Evolutionary conservation across 2,888 invertebrate genomes (phyloP).

Genomic region (Lobophora halterata): DNA sequence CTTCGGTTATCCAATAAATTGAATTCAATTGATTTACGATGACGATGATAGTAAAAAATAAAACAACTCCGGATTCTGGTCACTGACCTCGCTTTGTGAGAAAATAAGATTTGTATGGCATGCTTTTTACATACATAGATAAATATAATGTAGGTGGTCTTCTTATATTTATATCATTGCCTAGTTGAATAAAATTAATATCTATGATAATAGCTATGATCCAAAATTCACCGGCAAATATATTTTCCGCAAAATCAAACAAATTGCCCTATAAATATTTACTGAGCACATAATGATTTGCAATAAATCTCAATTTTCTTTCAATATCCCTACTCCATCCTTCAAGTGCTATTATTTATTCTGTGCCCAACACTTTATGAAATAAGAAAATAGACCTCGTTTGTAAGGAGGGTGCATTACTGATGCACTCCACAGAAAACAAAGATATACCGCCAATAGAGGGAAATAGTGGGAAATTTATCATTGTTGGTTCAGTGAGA

Average conservation of each 20-base stretch:
- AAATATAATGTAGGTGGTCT: no score
- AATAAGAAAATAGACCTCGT: conserved; percentile 47
- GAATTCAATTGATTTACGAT: no score
- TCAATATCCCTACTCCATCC: conserved; percentile 57
- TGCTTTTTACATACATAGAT: no score
- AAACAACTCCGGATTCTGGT: no score
- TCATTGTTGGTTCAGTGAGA: conserved; percentile 11
- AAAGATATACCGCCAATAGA: conserved; percentile 40
- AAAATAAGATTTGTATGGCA: no score
- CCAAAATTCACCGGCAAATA: no score
- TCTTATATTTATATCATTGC: no score
- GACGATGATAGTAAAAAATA: no score
- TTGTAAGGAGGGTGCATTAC: conserved; percentile 62
- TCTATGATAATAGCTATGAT: no score
- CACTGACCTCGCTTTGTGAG: no score
- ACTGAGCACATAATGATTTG: conserved; percentile 29
- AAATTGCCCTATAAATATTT: conserved; percentile 30
- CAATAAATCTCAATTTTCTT: conserved; percentile 62
- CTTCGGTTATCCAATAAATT: no score
- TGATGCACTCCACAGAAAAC: conserved; percentile 56
- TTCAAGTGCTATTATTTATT: no score
- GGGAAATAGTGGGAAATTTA: conserved; percentile 35
- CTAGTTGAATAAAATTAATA: not conserved
- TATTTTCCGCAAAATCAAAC: conserved; percentile 19
- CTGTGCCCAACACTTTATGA: conserved; percentile 48